A percentile compares a stretch with the other conserved stretches of the same genome.
Conservation (phyloP, 2,888 invertebrate genomes). For the Drosophila paracracens region DNA sequence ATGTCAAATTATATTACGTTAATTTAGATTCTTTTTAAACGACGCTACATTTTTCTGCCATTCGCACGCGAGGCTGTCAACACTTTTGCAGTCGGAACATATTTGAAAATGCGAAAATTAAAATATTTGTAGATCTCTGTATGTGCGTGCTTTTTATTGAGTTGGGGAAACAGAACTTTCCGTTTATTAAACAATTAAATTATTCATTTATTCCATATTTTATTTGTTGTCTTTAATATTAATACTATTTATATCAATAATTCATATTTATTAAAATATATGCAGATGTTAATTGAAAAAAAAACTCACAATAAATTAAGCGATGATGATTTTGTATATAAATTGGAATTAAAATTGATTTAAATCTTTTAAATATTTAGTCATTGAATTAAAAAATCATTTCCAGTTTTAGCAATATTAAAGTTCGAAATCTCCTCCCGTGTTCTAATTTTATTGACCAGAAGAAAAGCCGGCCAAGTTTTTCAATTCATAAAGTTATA, state of each 20-base stretch:
- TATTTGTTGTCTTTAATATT: neutral
- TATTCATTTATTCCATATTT: neutral
- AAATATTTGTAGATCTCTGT: neutral
- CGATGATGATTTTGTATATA: neutral
- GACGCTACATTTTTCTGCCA: conserved; percentile 22
- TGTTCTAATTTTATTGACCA: neutral
- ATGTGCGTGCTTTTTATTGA: neutral
- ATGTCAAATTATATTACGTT: conserved; percentile 74
- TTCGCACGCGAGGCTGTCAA: conserved; percentile 48
- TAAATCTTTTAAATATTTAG: neutral
- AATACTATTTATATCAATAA: neutral
- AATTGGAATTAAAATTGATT: neutral
- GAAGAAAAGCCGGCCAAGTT: neutral
- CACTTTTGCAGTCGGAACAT: conserved; percentile 30
- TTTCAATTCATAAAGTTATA: conserved; percentile 1
- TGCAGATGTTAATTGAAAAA: neutral
- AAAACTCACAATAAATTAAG: neutral
- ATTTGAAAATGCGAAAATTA: conserved; percentile 13
- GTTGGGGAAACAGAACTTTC: neutral
- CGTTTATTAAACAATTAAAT: neutral
- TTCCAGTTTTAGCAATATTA: no score
- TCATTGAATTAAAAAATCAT: neutral
- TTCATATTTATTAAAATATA: neutral
- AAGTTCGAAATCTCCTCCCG: neutral
- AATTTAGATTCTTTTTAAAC: conserved; percentile 62